Base-by-base conservation (phyloP, 2,888 invertebrate genomes). In the Embidobia sp. region DNA sequence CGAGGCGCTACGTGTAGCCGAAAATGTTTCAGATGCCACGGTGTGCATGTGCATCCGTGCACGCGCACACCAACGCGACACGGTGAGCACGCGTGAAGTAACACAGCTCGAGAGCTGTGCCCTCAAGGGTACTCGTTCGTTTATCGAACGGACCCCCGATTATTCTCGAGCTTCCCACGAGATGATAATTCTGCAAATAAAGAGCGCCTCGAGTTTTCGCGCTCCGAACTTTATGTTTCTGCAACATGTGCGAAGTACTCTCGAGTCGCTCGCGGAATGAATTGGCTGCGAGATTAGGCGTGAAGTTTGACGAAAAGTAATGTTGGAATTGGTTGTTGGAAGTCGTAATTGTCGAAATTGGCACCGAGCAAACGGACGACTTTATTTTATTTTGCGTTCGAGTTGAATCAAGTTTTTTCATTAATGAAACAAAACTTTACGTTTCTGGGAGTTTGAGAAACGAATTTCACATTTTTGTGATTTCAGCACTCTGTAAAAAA, bases 1-100 rank as follows among this genome's bases (percentile, higher is more conserved):
- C 13, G 85, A 86, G 79, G 84, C 77, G 83, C 69, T 67, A 61
- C 83, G 86, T 81, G 86, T 85, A 86, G 83, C 82, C 86, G 83
- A 85, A 87, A 87, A 87, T 84, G 61, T 72, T 67, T 73, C 59
- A 46, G 64, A 53, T 29, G 49, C 33, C 67, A 19, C 18, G 29
- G 77, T 69, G 76, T 40, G 48, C 8, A 8, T 13, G 15, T 10
- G 37, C 13, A 37, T 22, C 10, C 10, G 19, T 27, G 19, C 27
- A 44, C 11, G 29, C 13, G 19, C 26, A 37, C 22, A n/a, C n/a
- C n/a, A 46, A 35, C 15, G 49, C 33, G 7, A 18, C 46, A 16
- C 51, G 13, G n/a, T 22, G 8, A 29, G 59, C 69, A 61, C 63
- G 66, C 64, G 74, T 64, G 67, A 53, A 59, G 80, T 77, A 77